These are phyloP conservation scores for Gymnosoma rotundatum DNA, from an alignment of 2,888 invertebrate genomes.

Conservation along the genomic window DNA sequence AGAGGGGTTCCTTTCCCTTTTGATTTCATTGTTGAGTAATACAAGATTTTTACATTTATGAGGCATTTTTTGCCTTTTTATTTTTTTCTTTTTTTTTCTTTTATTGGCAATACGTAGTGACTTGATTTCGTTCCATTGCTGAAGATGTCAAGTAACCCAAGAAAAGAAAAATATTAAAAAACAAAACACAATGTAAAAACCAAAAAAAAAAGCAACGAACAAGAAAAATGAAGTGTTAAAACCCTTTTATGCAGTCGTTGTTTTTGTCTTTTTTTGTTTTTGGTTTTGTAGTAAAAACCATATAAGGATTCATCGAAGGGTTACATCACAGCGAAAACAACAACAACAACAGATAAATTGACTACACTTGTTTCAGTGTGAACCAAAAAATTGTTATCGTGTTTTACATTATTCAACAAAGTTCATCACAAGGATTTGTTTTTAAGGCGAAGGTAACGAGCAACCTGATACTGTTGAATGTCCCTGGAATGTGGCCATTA, in stretches of 20 bases:
- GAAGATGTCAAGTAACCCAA: constrained; percentile 54
- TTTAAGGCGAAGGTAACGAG: constrained; percentile 3
- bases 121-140: constrained; percentile 38
- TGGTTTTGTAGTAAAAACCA: constrained; percentile 10
- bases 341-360: constrained; percentile 8
- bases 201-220: not conserved
- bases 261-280: constrained; percentile 8
- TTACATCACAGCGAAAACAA: constrained; percentile 64
- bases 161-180: constrained; percentile 35
- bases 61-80: constrained; percentile 16
- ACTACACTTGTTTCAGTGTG: constrained; percentile 63
- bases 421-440: not conserved
- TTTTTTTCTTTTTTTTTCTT: not conserved
- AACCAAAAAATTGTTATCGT: constrained; percentile 32
- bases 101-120: constrained; percentile 38
- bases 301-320: constrained; percentile 64
- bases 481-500: constrained; percentile 37
- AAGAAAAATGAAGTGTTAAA: constrained; percentile 68
- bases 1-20: constrained; percentile 54
- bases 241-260: constrained; percentile 39
- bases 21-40: constrained; percentile 57
- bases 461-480: constrained; percentile 43
- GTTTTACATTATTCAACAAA: constrained; percentile 4
- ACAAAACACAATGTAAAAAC: constrained; percentile 1
- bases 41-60: constrained; percentile 69